Percentiles rank a stretch among this genome's conserved stretches.
Evolutionary conservation across 1,140 invertebrate species (phyloP).

Genomic region (Tetraneura akinire): DNA sequence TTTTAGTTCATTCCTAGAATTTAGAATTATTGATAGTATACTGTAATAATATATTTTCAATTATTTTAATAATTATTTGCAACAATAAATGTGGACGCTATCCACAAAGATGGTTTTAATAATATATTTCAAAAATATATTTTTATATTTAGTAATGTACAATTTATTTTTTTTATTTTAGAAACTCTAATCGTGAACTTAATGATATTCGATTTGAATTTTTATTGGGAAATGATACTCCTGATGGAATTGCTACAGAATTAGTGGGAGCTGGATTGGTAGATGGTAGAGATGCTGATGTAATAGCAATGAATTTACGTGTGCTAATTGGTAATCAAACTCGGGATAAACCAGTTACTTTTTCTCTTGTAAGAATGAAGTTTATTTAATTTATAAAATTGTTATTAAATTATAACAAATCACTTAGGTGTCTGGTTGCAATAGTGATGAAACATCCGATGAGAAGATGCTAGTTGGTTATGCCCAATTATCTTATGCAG

Average conservation of each 20-base stretch:
- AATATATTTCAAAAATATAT: too few relatives aligned
- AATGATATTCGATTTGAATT: slow-evolving; percentile 99
- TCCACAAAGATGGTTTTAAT: too few relatives aligned
- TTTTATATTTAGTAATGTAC: too few relatives aligned
- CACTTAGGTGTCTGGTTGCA: slow-evolving; percentile 79
- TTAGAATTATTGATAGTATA: too few relatives aligned
- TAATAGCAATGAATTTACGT: slow-evolving; percentile 89
- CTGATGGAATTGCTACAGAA: slow-evolving; percentile 92
- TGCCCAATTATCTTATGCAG: slow-evolving; percentile 92
- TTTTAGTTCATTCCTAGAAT: too few relatives aligned
- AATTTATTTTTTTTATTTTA: slow-evolving; percentile 49
- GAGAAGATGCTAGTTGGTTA: slow-evolving; percentile 93
- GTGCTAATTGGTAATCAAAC: slow-evolving; percentile 78
- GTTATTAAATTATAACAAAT: slow-evolving; percentile 28
- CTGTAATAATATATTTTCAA: too few relatives aligned
- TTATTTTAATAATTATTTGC: too few relatives aligned
- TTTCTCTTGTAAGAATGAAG: slow-evolving; percentile 76
- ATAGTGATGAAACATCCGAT: slow-evolving; percentile 82
- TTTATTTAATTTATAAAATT: neutral
- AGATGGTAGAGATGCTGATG: slow-evolving; percentile 84
- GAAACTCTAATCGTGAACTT: slow-evolving; percentile 86
- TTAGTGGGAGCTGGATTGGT: slow-evolving; percentile 92
- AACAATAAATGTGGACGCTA: too few relatives aligned
- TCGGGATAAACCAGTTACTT: slow-evolving; percentile 75
- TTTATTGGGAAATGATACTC: slow-evolving; percentile 84